Evolutionary conservation across 2,888 invertebrate genomes (phyloP), one percentile per base, ranked within the genome.

Genomic region (Drosophila macrothrix): DNA sequence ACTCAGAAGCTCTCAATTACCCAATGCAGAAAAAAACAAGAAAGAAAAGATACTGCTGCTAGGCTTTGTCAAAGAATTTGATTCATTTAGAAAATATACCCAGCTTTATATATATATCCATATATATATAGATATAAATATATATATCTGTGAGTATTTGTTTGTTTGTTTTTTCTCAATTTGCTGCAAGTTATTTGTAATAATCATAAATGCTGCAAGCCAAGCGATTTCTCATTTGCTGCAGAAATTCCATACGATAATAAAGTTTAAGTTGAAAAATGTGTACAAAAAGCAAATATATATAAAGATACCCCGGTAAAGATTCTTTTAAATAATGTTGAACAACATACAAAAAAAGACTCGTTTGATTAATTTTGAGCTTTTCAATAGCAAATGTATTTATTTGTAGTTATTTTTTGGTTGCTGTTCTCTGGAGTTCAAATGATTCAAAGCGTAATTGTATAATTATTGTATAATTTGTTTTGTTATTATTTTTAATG

Each of bases 401-500:
- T n/a, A 37, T 28, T 46, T 46, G 14, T 46, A 4, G 5, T 25
- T 19, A 19, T 39, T 39, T 19, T 2, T 12, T 33, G 14, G 14
- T 35, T 5, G 14, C 16, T 16, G 16, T 35, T 35, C 39, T 28
- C 41, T 37, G 19, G 9, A 29, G 70, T 52, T 69, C 59, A 49
- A 65, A 39, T 55, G 39, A 39, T 62, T 6, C 39, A 35, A 63
- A 22, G 22, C 35, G 52, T 58, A 46, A 43, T 62, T 65, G 41
- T 53, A 43, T 37, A 67, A 46, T 50, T 62, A 50, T 22, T 22
- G 22, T 22, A 43, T 12, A 46, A 22, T 68, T 62, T 50, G 41
- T 50, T 61, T 80, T 61, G 60, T 67, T 70, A 60, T 50, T 58
- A 64, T 58, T 59, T 68, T 60, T 60, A 61, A 58, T 69, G 68